These are phyloP conservation scores for Cranoglanis bouderius DNA, from an alignment of 2,113 vertebrate genomes.

Conservation along the genomic window DNA sequence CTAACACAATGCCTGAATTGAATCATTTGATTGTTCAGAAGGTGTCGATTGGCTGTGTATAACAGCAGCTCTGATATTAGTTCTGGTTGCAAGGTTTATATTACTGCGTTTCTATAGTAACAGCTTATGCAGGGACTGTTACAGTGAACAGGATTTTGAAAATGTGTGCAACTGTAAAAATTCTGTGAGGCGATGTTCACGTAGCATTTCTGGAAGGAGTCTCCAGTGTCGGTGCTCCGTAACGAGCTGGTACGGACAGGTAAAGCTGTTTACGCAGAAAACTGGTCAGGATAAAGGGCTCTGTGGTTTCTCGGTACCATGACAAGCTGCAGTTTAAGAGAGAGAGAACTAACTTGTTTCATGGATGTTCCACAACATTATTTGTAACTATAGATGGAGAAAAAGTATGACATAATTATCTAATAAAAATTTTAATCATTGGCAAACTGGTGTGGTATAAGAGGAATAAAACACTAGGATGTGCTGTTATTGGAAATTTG, in stretches of 20 bases:
- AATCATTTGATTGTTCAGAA: background rate
- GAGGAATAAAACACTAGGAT: background rate
- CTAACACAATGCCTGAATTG: background rate
- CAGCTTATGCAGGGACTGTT: too few relatives aligned
- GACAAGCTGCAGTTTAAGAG: background rate
- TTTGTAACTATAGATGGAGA: too few relatives aligned
- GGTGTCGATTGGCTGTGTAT: background rate
- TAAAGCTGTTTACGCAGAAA: background rate
- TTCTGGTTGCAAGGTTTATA: too few relatives aligned
- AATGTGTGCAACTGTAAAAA: too few relatives aligned
- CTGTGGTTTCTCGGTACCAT: background rate
- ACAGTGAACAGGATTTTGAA: too few relatives aligned
- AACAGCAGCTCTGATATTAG: background rate
- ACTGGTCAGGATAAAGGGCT: background rate
- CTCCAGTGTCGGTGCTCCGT: background rate
- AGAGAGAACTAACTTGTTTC: too few relatives aligned
- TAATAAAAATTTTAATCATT: too few relatives aligned
- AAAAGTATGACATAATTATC: too few relatives aligned
- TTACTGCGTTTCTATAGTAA: too few relatives aligned
- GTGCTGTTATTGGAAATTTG: background rate
- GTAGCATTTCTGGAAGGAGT: background rate
- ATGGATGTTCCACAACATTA: too few relatives aligned
- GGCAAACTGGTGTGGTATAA: background rate
- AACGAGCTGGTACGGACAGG: background rate
- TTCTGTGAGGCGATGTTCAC: background rate